phyloP scores from a whole-genome alignment of 2,888 invertebrate species.

The Tholera decimalis region DNA sequence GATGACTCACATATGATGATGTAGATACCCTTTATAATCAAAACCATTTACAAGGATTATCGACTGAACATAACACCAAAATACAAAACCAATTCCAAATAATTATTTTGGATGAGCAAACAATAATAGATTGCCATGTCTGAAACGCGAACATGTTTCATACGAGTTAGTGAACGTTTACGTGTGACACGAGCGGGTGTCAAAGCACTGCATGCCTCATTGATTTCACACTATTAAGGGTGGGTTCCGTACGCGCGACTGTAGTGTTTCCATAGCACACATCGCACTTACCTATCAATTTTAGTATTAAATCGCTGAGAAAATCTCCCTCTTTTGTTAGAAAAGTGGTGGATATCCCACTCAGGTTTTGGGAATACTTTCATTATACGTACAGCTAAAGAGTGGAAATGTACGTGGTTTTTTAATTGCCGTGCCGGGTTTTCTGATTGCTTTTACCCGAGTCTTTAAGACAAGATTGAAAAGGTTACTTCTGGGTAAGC shows the following conservation, averaged over 20 bases:
- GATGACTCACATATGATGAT: too few relatives aligned
- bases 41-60: neutral
- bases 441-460: too few relatives aligned
- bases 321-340: too few relatives aligned
- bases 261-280: neutral
- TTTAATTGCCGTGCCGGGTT: too few relatives aligned
- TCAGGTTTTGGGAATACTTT: too few relatives aligned
- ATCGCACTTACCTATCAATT: neutral
- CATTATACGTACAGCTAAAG: too few relatives aligned
- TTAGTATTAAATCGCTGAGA: too few relatives aligned
- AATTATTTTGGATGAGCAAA: constrained; percentile 21
- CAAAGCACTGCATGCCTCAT: constrained; percentile 55
- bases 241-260: constrained; percentile 3
- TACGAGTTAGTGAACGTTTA: constrained; percentile 48
- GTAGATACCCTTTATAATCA: too few relatives aligned
- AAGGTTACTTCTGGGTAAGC: too few relatives aligned
- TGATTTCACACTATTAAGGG: constrained; percentile 52
- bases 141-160: constrained; percentile 28
- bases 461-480: too few relatives aligned
- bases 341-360: too few relatives aligned
- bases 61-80: neutral
- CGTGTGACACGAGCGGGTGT: constrained; percentile 49
- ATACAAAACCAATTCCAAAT: neutral
- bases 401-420: too few relatives aligned
- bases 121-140: constrained; percentile 16